Evolutionary conservation across 1,140 invertebrate species (phyloP).

Genomic region (Bombus affinis): DNA sequence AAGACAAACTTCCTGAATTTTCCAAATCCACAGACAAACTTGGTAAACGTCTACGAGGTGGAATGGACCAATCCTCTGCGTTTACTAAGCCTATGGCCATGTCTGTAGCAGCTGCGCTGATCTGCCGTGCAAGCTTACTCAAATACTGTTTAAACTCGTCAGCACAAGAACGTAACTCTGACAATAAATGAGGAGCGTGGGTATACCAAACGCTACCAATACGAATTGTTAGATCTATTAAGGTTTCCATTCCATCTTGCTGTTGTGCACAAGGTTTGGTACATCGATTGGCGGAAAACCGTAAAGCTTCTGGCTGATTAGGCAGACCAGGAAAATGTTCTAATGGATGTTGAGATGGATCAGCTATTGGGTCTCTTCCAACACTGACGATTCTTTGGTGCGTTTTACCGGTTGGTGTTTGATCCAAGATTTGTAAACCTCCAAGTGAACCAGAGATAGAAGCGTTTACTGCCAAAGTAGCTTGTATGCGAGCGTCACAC

Average conservation of each 20-base stretch:
- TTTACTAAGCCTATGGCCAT: conserved; percentile 96
- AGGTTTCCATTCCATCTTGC: conserved; percentile 68
- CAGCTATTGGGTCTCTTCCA: conserved; percentile 88
- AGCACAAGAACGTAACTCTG: conserved; percentile 91
- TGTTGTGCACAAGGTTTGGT: conserved; percentile 63
- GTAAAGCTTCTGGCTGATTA: conserved; percentile 75
- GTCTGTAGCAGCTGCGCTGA: conserved; percentile 95
- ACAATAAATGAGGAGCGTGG: conserved; percentile 92
- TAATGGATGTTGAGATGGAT: conserved; percentile 70
- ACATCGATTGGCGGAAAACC: conserved; percentile 75
- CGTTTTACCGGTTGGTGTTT: conserved; percentile 91
- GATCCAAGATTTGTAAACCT: conserved; percentile 94
- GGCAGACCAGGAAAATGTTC: conserved; percentile 71
- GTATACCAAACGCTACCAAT: conserved; percentile 97
- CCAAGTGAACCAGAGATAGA: conserved; percentile 93
- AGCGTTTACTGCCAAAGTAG: conserved; percentile 86
- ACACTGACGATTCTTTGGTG: conserved; percentile 94
- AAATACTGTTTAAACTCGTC: conserved; percentile 87
- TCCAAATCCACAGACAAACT: conserved; percentile 74
- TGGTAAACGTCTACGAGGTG: conserved; percentile 75
- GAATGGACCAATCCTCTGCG: conserved; percentile 82
- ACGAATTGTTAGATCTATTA: conserved; percentile 83
- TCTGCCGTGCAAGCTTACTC: conserved; percentile 90
- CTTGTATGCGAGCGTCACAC: conserved; percentile 94
- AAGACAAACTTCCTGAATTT: conserved; percentile 56